Evolutionary conservation across 2,797 vertebrate genomes (phyloP).

Genomic region (Malurus leucopterus): DNA sequence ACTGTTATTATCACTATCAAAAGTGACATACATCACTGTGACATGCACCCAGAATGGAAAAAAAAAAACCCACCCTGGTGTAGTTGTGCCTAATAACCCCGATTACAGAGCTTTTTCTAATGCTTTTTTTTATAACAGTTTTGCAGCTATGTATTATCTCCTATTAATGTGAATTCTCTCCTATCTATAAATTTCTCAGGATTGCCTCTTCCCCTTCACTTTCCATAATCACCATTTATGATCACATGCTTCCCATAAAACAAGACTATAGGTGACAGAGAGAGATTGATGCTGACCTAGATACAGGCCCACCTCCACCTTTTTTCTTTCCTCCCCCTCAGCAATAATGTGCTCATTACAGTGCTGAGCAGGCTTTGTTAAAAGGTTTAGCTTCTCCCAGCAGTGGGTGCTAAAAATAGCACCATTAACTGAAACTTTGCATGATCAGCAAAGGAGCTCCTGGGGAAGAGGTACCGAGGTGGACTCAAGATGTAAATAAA

Average conservation of each 20-base stretch:
- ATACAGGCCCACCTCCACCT: background rate
- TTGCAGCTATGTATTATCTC: constrained; percentile 19
- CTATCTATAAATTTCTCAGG: constrained; percentile 36
- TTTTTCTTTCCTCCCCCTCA: background rate
- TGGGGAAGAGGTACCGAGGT: background rate
- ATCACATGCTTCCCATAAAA: constrained; percentile 25
- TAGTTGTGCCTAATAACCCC: constrained; percentile 40
- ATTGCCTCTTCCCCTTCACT: constrained; percentile 32
- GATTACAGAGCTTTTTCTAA: constrained; percentile 46
- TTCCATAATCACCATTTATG: constrained; percentile 28
- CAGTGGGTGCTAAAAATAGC: constrained; percentile 21
- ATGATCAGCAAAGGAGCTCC: background rate
- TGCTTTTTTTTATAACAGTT: constrained; percentile 49
- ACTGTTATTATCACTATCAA: constrained; percentile 40
- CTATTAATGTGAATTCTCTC: constrained; percentile 41
- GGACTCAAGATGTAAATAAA: background rate
- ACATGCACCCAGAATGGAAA: constrained; percentile 4
- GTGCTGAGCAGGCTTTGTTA: background rate
- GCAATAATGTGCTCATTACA: background rate
- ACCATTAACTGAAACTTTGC: background rate
- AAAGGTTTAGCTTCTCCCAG: constrained; percentile 21
- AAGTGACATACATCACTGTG: constrained; percentile 47
- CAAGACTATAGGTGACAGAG: constrained; percentile 7
- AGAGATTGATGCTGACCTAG: constrained; percentile 47
- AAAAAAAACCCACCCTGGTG: background rate